Evolutionary conservation across 2,113 vertebrate species (phyloP).

Genomic region (Neotragus pygmaeus): DNA sequence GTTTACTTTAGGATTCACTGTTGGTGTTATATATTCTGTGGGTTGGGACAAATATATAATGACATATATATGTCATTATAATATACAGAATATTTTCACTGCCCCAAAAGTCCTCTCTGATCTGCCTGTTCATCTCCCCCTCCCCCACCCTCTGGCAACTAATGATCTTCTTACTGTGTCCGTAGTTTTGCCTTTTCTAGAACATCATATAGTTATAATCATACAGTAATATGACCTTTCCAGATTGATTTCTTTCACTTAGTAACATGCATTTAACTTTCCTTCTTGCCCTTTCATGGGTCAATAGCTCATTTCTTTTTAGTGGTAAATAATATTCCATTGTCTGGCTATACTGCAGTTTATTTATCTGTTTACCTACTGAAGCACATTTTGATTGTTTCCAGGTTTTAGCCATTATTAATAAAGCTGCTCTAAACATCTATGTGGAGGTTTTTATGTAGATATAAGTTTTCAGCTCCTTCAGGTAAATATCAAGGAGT

Average conservation of each 20-base stretch:
- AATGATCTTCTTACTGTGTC: background rate
- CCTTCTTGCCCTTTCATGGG: background rate
- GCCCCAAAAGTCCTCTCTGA: background rate
- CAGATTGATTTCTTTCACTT: background rate
- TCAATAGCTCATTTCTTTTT: conserved; percentile 6
- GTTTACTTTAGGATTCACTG: background rate
- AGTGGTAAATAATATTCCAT: background rate
- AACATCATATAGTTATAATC: background rate
- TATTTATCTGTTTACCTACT: background rate
- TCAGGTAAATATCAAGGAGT: background rate
- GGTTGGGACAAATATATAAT: background rate
- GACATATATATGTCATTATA: background rate
- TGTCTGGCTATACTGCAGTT: background rate
- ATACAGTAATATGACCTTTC: background rate
- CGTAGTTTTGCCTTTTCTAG: background rate
- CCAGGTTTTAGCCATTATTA: background rate
- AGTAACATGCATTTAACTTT: conserved; percentile 2
- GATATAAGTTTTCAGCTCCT: background rate
- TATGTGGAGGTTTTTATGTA: background rate
- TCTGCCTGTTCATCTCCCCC: background rate
- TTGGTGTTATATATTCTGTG: background rate
- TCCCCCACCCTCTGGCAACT: background rate
- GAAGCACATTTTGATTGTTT: background rate
- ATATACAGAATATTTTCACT: background rate
- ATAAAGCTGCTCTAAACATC: background rate